Conservation (phyloP, 1,140 invertebrate genomes). For the Parapsyche elsis region DNA sequence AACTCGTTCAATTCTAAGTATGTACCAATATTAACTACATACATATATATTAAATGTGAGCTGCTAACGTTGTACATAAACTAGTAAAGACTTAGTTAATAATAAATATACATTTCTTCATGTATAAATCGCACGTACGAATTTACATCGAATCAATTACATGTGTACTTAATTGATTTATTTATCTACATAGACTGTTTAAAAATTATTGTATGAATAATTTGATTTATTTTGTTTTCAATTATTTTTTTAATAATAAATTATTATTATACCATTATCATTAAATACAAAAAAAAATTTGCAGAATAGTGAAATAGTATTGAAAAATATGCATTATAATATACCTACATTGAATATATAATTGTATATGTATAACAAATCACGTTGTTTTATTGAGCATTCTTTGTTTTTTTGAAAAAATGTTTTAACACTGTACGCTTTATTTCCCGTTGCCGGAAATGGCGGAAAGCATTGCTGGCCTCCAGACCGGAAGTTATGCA, state of each 20-base stretch:
- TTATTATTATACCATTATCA: no score
- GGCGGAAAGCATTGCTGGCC: neutral
- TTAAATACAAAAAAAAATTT: neutral
- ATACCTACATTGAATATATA: neutral
- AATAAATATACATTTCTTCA: neutral
- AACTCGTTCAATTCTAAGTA: no score
- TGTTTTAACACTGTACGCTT: neutral
- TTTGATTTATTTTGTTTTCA: neutral
- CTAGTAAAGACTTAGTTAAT: constrained; percentile 1
- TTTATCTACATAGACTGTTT: no score
- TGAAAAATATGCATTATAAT: no score
- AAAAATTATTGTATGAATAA: neutral
- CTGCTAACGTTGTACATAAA: constrained; percentile 18
- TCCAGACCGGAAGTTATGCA: constrained; percentile 9
- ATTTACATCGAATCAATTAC: neutral
- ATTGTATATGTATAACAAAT: neutral
- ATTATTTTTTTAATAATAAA: no score
- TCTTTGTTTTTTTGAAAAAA: neutral
- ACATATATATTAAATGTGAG: neutral
- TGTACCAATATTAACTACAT: neutral
- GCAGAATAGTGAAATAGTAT: no score
- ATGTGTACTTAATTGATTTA: neutral
- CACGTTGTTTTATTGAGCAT: neutral
- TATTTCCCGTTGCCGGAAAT: constrained; percentile 19
- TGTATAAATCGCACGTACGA: neutral